These are phyloP conservation scores for Poeciliopsis prolifica DNA, from an alignment of 2,113 vertebrate species.

Conservation along the genomic window DNA sequence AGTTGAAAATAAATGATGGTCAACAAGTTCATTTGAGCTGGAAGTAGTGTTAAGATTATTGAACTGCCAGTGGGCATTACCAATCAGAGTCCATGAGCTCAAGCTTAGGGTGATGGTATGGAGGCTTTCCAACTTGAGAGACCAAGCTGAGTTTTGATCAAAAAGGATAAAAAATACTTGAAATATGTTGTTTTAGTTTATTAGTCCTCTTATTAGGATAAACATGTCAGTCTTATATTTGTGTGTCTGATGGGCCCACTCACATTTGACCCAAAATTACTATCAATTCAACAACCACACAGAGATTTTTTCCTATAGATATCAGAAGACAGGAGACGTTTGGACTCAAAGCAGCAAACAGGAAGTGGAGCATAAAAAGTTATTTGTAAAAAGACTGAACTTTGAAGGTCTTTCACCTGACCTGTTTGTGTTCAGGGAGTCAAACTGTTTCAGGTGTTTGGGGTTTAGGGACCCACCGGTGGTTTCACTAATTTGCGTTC, in stretches of 20 bases:
- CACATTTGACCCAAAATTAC: background rate
- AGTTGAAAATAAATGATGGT: too few species aligned
- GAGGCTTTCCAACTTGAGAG: too few species aligned
- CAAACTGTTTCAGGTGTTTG: background rate
- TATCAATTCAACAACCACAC: background rate
- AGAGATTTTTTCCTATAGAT: background rate
- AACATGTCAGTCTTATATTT: background rate
- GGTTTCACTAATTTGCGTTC: constrained; percentile 29
- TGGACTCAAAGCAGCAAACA: background rate
- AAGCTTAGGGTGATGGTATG: too few species aligned
- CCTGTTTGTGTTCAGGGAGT: background rate
- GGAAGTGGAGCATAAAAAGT: background rate
- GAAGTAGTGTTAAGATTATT: too few species aligned
- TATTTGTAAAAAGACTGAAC: background rate
- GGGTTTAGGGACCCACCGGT: constrained; percentile 14
- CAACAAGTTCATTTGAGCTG: too few species aligned
- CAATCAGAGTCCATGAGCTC: too few species aligned
- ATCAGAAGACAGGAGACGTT: background rate
- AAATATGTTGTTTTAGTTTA: too few species aligned
- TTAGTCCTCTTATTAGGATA: too few species aligned
- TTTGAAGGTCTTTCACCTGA: background rate
- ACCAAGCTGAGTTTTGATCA: too few species aligned
- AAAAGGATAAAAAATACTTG: too few species aligned
- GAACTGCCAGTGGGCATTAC: too few species aligned
- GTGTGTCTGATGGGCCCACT: background rate